Evolutionary conservation across 1,140 invertebrate genomes (phyloP).

Genomic region (Calliopsis andreniformis): DNA sequence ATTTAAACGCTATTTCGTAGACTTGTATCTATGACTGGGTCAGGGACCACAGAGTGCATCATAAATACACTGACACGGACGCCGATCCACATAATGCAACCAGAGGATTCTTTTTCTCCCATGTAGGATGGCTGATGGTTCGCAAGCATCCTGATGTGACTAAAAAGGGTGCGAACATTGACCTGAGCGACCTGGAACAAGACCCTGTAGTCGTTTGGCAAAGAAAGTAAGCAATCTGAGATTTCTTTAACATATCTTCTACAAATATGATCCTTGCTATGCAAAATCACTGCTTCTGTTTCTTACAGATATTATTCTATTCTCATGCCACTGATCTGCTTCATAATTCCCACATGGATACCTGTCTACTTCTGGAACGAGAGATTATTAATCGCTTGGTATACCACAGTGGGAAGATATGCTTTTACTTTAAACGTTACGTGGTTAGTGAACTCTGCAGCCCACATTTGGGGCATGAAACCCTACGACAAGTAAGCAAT

Average conservation of each 20-base stretch:
- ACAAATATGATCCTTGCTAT: no score
- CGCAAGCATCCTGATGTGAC: conserved; percentile 95
- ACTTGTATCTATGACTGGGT: conserved; percentile 97
- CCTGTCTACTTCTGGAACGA: conserved; percentile 94
- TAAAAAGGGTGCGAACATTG: conserved; percentile 91
- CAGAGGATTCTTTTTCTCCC: conserved; percentile 97
- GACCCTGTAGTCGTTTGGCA: conserved; percentile 94
- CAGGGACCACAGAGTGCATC: conserved; percentile 97
- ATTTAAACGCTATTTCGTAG: no score
- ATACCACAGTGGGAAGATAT: conserved; percentile 92
- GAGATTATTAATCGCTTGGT: conserved; percentile 89
- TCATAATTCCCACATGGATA: conserved; percentile 91
- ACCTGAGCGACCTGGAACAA: conserved; percentile 92
- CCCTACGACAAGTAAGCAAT: conserved; percentile 94
- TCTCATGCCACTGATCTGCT: conserved; percentile 91
- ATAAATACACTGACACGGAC: conserved; percentile 97
- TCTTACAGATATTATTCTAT: conserved; percentile 89
- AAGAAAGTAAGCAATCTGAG: conserved; percentile 86
- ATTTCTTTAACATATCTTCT: no score
- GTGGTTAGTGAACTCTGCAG: conserved; percentile 97
- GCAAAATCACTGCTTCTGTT: neutral
- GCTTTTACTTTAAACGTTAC: conserved; percentile 93
- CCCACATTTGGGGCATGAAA: conserved; percentile 94
- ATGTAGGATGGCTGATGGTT: conserved; percentile 96
- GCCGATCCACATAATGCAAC: conserved; percentile 98